Percentiles rank a stretch among this genome's conserved stretches.
These are phyloP conservation scores for Oryzias dopingdopingensis DNA, from an alignment of 2,797 vertebrate genomes.

Conservation along the genomic window DNA sequence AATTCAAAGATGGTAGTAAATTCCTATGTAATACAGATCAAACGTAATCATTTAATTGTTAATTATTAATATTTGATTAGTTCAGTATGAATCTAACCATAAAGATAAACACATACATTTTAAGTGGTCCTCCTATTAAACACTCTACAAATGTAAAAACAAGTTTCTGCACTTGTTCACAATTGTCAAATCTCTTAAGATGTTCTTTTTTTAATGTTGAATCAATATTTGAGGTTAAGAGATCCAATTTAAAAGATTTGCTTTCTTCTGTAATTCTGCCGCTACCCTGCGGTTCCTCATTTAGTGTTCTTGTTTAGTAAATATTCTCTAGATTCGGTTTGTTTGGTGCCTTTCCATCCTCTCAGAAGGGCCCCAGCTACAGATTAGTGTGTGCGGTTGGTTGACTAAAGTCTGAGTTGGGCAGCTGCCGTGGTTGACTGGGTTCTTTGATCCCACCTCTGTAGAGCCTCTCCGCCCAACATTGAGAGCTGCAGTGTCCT, in stretches of 20 bases:
- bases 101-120: too few relatives aligned
- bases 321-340: conserved; percentile 57
- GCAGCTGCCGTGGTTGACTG: conserved; percentile 60
- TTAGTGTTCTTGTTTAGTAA: conserved; percentile 23
- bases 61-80: too few relatives aligned
- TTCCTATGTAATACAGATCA: too few relatives aligned
- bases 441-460: conserved; percentile 70
- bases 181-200: neutral
- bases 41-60: too few relatives aligned
- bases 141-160: too few relatives aligned
- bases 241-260: conserved; percentile 4
- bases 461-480: conserved; percentile 46
- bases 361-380: conserved; percentile 37
- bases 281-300: conserved; percentile 15
- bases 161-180: too few relatives aligned
- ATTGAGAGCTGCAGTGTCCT: conserved; percentile 43
- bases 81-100: too few relatives aligned
- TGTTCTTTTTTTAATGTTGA: neutral
- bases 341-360: conserved; percentile 36
- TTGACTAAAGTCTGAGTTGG: conserved; percentile 68
- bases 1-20: too few relatives aligned
- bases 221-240: conserved; percentile 9
- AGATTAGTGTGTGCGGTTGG: conserved; percentile 66
- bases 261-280: conserved; percentile 5
- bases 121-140: too few relatives aligned